phyloP scores from a whole-genome alignment of 1,140 invertebrate genomes.

The Cherax quadricarinatus region DNA sequence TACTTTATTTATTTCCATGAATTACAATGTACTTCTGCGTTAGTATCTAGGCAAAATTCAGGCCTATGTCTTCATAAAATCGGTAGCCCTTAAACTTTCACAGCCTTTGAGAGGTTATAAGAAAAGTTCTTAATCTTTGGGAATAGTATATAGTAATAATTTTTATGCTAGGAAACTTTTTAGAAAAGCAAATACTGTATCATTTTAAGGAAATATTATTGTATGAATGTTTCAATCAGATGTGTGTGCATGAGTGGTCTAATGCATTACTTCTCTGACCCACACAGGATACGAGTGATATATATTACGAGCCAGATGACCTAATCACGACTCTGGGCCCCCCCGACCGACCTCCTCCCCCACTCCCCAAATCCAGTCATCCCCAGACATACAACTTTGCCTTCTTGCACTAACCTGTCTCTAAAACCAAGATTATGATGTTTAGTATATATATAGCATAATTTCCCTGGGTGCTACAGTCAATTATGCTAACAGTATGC shows the following conservation, averaged over 20 bases:
- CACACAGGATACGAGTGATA: conserved; percentile 59
- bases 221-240: no score
- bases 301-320: conserved; percentile 65
- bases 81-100: no score
- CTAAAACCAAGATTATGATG: neutral
- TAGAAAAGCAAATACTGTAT: no score
- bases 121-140: no score
- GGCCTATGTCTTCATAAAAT: no score
- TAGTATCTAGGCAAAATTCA: no score
- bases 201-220: no score
- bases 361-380: conserved; percentile 42
- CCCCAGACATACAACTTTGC: conserved; percentile 57
- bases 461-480: neutral
- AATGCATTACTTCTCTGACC: conserved; percentile 17
- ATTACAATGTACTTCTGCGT: no score
- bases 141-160: no score
- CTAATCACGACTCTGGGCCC: conserved; percentile 33
- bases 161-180: no score
- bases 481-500: neutral
- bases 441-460: neutral
- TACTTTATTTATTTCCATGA: no score
- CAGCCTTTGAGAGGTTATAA: no score
- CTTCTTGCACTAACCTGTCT: conserved; percentile 60
- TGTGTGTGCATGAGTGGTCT: neutral
- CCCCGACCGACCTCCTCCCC: conserved; percentile 56